Evolutionary conservation across 2,888 invertebrate genomes (phyloP).

Genomic region (Chrysodeixis includens): DNA sequence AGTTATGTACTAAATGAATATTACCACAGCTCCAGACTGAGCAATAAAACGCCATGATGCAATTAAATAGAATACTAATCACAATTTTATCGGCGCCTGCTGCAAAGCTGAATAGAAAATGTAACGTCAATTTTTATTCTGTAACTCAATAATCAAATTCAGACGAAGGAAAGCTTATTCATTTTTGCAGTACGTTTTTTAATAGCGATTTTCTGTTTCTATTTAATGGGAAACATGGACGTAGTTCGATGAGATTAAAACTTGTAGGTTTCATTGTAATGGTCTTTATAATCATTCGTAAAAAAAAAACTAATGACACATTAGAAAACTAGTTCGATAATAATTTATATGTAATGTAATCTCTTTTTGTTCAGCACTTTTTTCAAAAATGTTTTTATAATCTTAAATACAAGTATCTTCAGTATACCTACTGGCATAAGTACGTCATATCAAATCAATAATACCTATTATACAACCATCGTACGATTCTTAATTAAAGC

Average conservation of each 20-base stretch:
- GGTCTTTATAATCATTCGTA: no score
- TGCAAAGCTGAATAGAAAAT: background rate
- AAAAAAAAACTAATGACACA: no score
- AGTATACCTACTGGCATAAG: no score
- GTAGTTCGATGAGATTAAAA: no score
- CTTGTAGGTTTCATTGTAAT: no score
- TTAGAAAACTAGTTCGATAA: no score
- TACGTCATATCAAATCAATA: no score
- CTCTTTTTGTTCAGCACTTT: no score
- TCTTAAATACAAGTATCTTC: no score
- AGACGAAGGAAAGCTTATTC: background rate
- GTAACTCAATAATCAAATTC: background rate
- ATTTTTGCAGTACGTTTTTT: background rate
- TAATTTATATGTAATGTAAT: no score
- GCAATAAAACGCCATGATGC: constrained; percentile 25
- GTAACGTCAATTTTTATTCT: background rate
- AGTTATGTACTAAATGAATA: constrained; percentile 25
- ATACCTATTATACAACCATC: background rate
- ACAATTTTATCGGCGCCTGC: constrained; percentile 7
- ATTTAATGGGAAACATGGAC: no score
- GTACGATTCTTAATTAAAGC: constrained; percentile 37
- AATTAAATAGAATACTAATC: constrained; percentile 36
- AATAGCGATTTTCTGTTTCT: background rate
- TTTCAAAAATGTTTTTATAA: no score
- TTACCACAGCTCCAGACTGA: constrained; percentile 9